Evolutionary conservation across 1,140 invertebrate genomes (phyloP), one percentile per base, ranked within the genome.

Genomic region (Helicoverpa zea): DNA sequence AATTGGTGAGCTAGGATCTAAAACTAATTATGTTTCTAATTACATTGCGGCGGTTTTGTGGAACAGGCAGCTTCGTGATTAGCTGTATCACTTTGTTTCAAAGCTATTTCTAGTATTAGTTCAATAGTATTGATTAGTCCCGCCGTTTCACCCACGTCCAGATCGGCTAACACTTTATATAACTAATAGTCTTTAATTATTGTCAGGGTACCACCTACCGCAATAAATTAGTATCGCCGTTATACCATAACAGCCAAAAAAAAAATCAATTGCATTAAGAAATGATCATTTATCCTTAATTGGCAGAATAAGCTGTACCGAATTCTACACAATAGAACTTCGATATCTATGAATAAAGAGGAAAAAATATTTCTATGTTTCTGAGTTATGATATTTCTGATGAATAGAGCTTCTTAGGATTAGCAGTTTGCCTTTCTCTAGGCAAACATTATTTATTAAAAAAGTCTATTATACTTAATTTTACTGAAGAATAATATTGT

Each of bases 11-110:
- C 49, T 12, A 29, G 66, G 18, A 51, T 23, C 66, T 18, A 70
- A 51, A 51, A 70, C 49, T 52, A 70, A 70, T 70, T 70, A 52
- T 23, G 49, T 14, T 70, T 51, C 18, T 52, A 70, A 70, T 77
- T 59, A 76, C 66, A 70, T 43, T 47, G 64, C 35, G 66, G 56
- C 52, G 52, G 51, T 58, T n/a, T 49, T 49, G 52, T n/a, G 64
- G 9, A 51, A 11, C 49, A 16, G 23, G 59, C 61, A 68, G 76
- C 29, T 47, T 12, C 29, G 29, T 59, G 74, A 51, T 76, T 63
- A 64, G 74, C 30, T 30, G 7, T n/a, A 54, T 51, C 51, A 70
- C 1, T 47, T 16, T 70, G 47, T 52, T 29, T 29, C n/a, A 47
- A n/a, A 66, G 35, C 35, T 18, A 11, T 66, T 49, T 13, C 58